These are phyloP conservation scores for Myodes glareolus DNA, from an alignment of 2,113 vertebrate species.

Conservation along the genomic window DNA sequence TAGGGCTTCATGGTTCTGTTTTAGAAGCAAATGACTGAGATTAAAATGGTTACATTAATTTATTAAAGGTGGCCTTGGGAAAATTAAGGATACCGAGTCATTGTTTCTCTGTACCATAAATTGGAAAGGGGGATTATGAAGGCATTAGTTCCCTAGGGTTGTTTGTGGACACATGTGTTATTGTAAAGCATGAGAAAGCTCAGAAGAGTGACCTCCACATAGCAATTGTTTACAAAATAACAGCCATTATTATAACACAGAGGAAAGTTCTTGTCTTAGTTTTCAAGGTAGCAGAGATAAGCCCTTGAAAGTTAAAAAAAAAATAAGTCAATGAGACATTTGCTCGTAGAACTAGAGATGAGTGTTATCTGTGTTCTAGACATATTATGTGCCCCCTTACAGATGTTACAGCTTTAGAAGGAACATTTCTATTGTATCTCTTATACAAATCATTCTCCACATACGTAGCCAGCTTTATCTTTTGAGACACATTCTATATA, in stretches of 20 bases:
- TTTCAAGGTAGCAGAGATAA: conserved; percentile 51
- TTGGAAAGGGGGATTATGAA: background rate
- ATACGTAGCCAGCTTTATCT: background rate
- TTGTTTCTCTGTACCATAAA: background rate
- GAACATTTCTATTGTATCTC: background rate
- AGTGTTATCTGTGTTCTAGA: background rate
- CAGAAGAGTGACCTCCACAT: background rate
- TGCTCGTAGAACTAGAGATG: background rate
- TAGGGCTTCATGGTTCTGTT: background rate
- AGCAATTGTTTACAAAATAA: conserved; percentile 26
- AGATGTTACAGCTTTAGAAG: background rate
- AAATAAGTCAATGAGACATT: background rate
- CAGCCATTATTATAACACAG: background rate
- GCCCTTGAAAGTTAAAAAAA: background rate
- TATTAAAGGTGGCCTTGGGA: background rate
- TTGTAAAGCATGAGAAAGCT: background rate
- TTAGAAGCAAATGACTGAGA: background rate
- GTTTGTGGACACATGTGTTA: background rate
- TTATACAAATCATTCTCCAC: background rate
- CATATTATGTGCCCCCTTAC: background rate
- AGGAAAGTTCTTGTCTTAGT: background rate
- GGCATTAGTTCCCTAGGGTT: background rate
- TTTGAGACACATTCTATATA: background rate
- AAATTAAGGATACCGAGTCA: background rate
- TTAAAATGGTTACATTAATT: background rate